These are phyloP conservation scores for Zaprionus africanus DNA, from an alignment of 1,140 invertebrate species.

Conservation along the genomic window DNA sequence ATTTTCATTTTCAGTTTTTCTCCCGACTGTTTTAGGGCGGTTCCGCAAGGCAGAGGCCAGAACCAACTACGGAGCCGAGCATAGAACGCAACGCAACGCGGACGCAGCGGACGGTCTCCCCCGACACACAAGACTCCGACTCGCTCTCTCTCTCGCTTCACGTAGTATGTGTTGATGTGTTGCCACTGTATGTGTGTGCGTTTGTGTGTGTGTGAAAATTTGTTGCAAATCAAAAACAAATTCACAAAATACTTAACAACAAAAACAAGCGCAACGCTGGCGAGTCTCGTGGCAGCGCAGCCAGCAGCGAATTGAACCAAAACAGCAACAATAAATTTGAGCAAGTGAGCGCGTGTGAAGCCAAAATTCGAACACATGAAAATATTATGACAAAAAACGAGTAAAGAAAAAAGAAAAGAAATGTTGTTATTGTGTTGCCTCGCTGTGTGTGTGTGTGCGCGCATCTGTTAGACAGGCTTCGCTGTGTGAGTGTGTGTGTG, in stretches of 20 bases:
- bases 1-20: conserved; percentile 84
- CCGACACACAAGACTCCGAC: background rate
- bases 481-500: conserved; percentile 21
- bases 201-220: conserved; percentile 42
- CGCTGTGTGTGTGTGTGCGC: conserved; percentile 35
- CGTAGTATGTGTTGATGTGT: conserved; percentile 9
- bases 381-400: conserved; percentile 70
- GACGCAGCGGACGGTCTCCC: conserved; percentile 42
- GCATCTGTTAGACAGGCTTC: conserved; percentile 44
- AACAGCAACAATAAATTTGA: conserved; percentile 28
- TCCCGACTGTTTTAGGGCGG: conserved; percentile 84
- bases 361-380: conserved; percentile 55
- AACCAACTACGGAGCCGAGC: conserved; percentile 55
- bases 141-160: conserved; percentile 4
- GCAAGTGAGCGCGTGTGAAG: conserved; percentile 40
- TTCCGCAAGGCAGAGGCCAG: conserved; percentile 79
- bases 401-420: conserved; percentile 31
- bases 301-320: conserved; percentile 27
- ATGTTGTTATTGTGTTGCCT: conserved; percentile 71
- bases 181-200: conserved; percentile 8
- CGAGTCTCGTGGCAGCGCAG: conserved; percentile 25
- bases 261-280: conserved; percentile 29
- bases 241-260: conserved; percentile 47
- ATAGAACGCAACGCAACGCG: conserved; percentile 54
- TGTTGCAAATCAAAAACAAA: conserved; percentile 59